Evolutionary conservation across 2,797 vertebrate genomes (phyloP), one percentile per base, ranked within the genome.

Genomic region (Buceros bicornis): DNA sequence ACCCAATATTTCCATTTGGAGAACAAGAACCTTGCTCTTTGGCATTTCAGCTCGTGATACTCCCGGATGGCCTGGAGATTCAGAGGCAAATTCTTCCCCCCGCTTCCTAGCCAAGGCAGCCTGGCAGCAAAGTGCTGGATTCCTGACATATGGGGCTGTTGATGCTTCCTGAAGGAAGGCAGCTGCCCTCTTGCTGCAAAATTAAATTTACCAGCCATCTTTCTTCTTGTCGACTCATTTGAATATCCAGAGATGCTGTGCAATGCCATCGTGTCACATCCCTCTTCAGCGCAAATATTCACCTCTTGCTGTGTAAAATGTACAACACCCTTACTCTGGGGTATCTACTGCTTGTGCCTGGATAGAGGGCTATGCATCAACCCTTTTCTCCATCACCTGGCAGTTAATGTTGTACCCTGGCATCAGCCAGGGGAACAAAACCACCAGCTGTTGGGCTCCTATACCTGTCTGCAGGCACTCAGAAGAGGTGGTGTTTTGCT

Each of bases 51-150:
- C 21, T 78, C 2, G 1, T 62, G 58, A 17, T 31, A 14, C 12
- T 74, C 71, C 16, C 19, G 57, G 22, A 2, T 16, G n/a, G 25
- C 12, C 69, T 64, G 70, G 28, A 88, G 33, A 21, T 21, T 33
- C 2, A 1, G 64, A 78, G 28, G 18, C 6, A 54, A 26, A 72
- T 69, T 81, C 28, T 10, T 62, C 6, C 69, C 22, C 24, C 64
- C 10, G 13, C 22, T 82, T 73, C 47, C 40, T n/a, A 62, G 40
- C 13, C 2, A 0, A 20, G 8, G 43, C 42, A 88, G 18, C 31
- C 35, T 3, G 1, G 33, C 13, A 3, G 18, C 3, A 2, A 69
- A 62, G 15, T 5, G 2, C 25, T 37, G 29, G 1, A 8, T 26
- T 82, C 56, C 72, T 25, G 20, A 25, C 4, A 2, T 3, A 15